Conservation (phyloP, 2,797 vertebrate species). For the Botia kubotai region DNA sequence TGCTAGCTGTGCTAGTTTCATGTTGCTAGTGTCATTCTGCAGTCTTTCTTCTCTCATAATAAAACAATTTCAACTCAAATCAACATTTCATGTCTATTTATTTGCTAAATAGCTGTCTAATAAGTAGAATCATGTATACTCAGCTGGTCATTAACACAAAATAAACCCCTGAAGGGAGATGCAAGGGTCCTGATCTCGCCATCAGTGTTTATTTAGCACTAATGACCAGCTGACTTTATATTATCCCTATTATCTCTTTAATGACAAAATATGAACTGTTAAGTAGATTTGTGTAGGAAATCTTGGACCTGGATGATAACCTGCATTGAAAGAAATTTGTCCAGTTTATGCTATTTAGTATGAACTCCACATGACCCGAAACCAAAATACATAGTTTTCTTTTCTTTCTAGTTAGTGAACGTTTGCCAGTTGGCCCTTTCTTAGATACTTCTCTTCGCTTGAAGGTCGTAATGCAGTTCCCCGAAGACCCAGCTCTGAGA, state of each 20-base stretch:
- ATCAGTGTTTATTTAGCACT: slow-evolving; percentile 20
- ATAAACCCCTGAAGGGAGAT: neutral
- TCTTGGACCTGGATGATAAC: neutral
- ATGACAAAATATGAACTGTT: slow-evolving; percentile 16
- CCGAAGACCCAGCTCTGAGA: neutral
- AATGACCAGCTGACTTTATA: neutral
- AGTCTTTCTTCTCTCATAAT: neutral
- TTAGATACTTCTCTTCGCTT: slow-evolving; percentile 20
- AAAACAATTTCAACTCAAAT: neutral
- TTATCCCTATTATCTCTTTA: neutral
- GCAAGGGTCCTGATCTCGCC: neutral
- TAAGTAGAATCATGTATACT: neutral
- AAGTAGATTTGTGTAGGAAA: slow-evolving; percentile 2
- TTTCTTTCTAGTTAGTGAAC: slow-evolving; percentile 39
- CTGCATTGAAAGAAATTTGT: slow-evolving; percentile 2
- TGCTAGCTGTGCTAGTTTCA: too few relatives aligned
- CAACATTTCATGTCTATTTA: neutral
- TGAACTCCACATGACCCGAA: slow-evolving; percentile 42
- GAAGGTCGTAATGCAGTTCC: neutral
- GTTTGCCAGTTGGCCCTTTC: neutral
- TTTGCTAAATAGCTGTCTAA: neutral
- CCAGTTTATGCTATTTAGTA: slow-evolving; percentile 15
- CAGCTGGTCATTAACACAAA: slow-evolving; percentile 10
- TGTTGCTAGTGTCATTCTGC: too few relatives aligned
- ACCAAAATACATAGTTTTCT: slow-evolving; percentile 24